Evolutionary conservation across 2,797 vertebrate species (phyloP).

Genomic region (Moxostoma hubbsi): DNA sequence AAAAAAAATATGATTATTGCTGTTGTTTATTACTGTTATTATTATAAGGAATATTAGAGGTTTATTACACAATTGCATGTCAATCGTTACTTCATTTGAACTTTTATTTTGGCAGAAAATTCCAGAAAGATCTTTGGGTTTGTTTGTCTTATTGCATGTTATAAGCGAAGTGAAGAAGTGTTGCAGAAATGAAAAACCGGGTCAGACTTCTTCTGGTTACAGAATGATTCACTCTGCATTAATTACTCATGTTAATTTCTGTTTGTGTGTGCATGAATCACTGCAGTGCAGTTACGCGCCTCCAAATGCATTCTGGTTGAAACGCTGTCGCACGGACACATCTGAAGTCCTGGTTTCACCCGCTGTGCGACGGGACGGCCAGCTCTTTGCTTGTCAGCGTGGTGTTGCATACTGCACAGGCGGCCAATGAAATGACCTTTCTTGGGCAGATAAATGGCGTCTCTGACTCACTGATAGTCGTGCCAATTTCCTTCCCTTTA

Average conservation of each 20-base stretch:
- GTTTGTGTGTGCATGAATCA: not conserved
- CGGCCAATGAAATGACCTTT: slow-evolving; percentile 68
- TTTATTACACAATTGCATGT: too few species aligned
- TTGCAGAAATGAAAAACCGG: not conserved
- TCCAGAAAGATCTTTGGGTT: too few species aligned
- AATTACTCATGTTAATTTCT: not conserved
- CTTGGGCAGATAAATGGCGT: slow-evolving; percentile 69
- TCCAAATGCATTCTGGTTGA: not conserved
- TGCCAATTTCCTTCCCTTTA: slow-evolving; percentile 72
- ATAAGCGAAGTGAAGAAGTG: too few species aligned
- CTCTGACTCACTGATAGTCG: slow-evolving; percentile 70
- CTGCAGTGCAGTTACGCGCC: not conserved
- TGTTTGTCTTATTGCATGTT: too few species aligned
- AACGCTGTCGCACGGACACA: slow-evolving; percentile 16
- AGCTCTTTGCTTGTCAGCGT: slow-evolving; percentile 46
- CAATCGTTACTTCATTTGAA: too few species aligned
- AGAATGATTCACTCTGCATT: too few species aligned
- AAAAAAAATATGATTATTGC: too few species aligned
- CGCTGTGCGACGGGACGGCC: slow-evolving; percentile 37
- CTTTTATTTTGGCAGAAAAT: too few species aligned
- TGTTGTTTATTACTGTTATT: too few species aligned
- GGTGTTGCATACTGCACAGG: slow-evolving; percentile 66
- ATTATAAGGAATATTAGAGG: too few species aligned
- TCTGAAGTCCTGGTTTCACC: slow-evolving; percentile 32
- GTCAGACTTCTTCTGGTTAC: not conserved